A percentile compares a stretch with the other conserved stretches of the same genome.
These are phyloP conservation scores for Cataglyphis cursor DNA, from an alignment of 2,888 invertebrate species.

Conservation along the genomic window DNA sequence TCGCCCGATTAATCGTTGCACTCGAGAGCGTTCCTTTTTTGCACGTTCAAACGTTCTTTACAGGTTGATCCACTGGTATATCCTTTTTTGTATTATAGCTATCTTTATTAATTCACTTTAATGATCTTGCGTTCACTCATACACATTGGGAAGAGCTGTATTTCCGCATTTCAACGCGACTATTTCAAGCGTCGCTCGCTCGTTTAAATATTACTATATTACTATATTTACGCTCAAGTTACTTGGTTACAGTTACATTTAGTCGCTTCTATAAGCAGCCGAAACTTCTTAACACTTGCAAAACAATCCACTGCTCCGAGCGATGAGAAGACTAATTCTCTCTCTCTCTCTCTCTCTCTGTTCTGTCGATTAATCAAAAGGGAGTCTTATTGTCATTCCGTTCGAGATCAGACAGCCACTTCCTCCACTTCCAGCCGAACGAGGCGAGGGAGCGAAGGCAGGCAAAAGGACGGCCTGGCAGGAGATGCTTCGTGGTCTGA, in stretches of 20 bases:
- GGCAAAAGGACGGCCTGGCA: slow-evolving; percentile 38
- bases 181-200: not conserved
- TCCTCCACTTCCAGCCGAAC: slow-evolving; percentile 33
- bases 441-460: slow-evolving; percentile 15
- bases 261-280: slow-evolving; percentile 34
- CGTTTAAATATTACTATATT: too few species aligned
- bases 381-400: slow-evolving; percentile 50
- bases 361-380: slow-evolving; percentile 51
- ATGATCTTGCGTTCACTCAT: not conserved
- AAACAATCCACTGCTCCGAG: slow-evolving; percentile 40
- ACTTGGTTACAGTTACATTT: not conserved
- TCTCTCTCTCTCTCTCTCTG: slow-evolving; percentile 2
- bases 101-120: not conserved
- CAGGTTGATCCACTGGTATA: not conserved
- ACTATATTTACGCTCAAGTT: slow-evolving; percentile 8
- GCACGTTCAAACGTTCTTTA: not conserved
- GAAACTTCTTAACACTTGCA: slow-evolving; percentile 46
- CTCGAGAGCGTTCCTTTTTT: not conserved
- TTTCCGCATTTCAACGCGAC: not conserved
- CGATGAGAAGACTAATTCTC: slow-evolving; percentile 25
- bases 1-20: slow-evolving; percentile 35
- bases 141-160: not conserved
- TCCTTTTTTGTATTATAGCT: slow-evolving; percentile 1
- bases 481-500: slow-evolving; percentile 54
- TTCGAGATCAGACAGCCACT: slow-evolving; percentile 52